Evolutionary conservation across 2,113 vertebrate species (phyloP).

Genomic region (Acinonyx jubatus): DNA sequence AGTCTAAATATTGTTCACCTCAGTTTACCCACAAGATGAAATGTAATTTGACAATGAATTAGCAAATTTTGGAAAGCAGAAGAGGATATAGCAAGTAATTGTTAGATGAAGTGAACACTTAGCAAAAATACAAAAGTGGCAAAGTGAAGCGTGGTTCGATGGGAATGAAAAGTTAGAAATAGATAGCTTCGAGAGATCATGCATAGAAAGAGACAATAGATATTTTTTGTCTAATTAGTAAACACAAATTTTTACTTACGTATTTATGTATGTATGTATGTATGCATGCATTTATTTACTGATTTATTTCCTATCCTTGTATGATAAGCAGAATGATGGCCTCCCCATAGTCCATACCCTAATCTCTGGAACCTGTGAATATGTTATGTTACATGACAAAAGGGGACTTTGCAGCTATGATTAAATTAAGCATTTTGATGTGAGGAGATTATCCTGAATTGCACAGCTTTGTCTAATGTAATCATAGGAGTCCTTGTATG

Average conservation of each 20-base stretch:
- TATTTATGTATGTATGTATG: too few relatives aligned
- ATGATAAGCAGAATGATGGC: neutral
- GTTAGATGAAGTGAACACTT: neutral
- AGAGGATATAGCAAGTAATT: neutral
- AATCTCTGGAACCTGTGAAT: neutral
- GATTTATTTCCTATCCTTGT: neutral
- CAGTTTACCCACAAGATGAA: neutral
- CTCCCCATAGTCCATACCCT: neutral
- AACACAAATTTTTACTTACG: neutral
- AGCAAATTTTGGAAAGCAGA: constrained; percentile 4
- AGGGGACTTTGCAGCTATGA: neutral
- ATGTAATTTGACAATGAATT: neutral
- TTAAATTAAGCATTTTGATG: neutral
- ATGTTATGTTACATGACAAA: neutral
- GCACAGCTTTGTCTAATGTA: neutral
- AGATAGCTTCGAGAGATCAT: neutral
- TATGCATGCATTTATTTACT: neutral
- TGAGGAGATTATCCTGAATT: neutral
- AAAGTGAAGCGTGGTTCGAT: neutral
- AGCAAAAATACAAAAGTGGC: neutral
- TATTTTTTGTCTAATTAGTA: neutral
- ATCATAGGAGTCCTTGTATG: neutral
- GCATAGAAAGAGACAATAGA: neutral
- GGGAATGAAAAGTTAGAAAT: neutral
- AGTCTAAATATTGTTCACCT: neutral